These are phyloP conservation scores for Drosophila robusta DNA, from an alignment of 2,888 invertebrate species.

Conservation along the genomic window DNA sequence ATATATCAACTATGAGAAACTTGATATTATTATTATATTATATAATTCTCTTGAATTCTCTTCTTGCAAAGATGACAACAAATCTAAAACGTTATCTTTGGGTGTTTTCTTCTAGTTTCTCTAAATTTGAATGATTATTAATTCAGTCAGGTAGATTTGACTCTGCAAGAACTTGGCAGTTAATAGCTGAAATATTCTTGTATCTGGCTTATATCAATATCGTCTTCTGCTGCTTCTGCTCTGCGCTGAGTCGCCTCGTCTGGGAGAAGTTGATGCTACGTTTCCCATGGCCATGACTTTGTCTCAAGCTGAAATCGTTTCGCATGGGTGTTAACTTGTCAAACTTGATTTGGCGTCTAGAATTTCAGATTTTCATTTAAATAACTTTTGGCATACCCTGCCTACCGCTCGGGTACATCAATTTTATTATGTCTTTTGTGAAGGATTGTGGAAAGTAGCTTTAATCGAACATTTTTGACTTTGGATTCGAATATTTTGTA, in stretches of 20 bases:
- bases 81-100: no score
- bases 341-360: slow-evolving; percentile 53
- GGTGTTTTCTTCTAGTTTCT: no score
- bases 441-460: no score
- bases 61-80: no score
- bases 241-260: not conserved
- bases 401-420: not conserved
- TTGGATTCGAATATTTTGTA: no score
- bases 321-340: slow-evolving; percentile 55
- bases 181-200: not conserved
- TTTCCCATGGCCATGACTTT: slow-evolving; percentile 62
- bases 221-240: not conserved
- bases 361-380: slow-evolving; percentile 42
- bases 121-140: no score
- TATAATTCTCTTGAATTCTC: no score
- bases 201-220: not conserved
- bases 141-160: not conserved
- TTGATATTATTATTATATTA: no score
- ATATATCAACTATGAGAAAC: no score
- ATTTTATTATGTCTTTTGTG: not conserved
- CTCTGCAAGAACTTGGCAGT: not conserved
- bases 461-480: no score
- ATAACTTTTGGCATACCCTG: slow-evolving; percentile 24
- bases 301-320: slow-evolving; percentile 31
- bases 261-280: slow-evolving; percentile 24